Conservation (phyloP, 1,140 invertebrate species). For the Bradysia coprophila region DNA sequence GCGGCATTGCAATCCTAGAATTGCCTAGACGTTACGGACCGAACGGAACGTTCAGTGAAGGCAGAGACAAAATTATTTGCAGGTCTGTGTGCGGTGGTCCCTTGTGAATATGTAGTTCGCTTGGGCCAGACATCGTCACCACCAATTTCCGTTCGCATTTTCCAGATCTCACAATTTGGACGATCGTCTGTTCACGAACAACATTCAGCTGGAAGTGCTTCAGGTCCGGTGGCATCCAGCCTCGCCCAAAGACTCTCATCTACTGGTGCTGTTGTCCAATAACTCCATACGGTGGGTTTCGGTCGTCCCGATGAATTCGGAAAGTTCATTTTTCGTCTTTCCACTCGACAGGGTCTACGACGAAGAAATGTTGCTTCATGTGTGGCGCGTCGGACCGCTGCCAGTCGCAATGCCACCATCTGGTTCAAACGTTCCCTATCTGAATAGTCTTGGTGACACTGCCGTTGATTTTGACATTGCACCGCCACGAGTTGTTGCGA, state of each 20-base stretch:
- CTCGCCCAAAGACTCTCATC: constrained; percentile 50
- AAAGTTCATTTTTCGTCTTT: not conserved
- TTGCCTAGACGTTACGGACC: constrained; percentile 24
- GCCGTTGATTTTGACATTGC: constrained; percentile 73
- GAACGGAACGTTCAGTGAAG: constrained; percentile 18
- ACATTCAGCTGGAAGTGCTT: constrained; percentile 35
- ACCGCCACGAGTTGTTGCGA: constrained; percentile 23
- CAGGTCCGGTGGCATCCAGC: constrained; percentile 67
- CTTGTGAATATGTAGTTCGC: constrained; percentile 2
- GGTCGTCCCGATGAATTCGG: not conserved
- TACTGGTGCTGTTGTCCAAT: constrained; percentile 63
- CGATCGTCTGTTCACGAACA: constrained; percentile 34
- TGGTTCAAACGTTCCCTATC: constrained; percentile 8
- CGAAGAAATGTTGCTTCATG: constrained; percentile 15
- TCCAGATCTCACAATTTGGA: constrained; percentile 38
- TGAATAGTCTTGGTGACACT: constrained; percentile 53
- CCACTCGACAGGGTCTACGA: constrained; percentile 31
- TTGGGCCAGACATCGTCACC: constrained; percentile 4
- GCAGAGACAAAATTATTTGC: constrained; percentile 15
- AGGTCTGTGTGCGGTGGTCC: constrained; percentile 4
- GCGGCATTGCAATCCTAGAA: constrained; percentile 21
- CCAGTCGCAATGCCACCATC: constrained; percentile 1
- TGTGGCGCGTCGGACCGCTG: constrained; percentile 20
- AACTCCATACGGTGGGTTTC: constrained; percentile 63
- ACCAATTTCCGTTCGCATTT: constrained; percentile 7